These are phyloP conservation scores for Spinus olivaceus DNA, from an alignment of 2,797 vertebrate genomes.

Conservation along the genomic window DNA sequence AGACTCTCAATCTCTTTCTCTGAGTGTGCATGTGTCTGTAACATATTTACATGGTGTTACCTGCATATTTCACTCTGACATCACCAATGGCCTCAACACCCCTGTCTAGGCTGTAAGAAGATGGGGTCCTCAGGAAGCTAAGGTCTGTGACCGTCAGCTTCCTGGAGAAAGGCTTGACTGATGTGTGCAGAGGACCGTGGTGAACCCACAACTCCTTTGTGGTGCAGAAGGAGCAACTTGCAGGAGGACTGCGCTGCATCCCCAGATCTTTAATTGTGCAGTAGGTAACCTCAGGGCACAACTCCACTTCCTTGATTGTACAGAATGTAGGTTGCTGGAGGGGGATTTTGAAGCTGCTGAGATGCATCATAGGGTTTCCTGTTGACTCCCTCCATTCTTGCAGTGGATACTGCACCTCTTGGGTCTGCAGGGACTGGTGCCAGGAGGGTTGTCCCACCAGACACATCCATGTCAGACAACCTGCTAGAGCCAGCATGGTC, in stretches of 20 bases:
- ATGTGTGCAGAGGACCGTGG: not conserved
- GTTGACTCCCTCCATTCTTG: not conserved
- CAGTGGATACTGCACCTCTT: not conserved
- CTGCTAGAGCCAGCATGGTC: not conserved
- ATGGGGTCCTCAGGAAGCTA: not conserved
- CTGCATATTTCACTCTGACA: not conserved
- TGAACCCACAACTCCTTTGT: constrained; percentile 44
- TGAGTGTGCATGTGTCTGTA: not conserved
- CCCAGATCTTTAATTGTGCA: constrained; percentile 47
- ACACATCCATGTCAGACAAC: constrained; percentile 8
- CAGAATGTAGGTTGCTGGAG: not conserved
- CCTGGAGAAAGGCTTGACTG: not conserved
- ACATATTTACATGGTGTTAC: not conserved
- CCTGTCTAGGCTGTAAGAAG: constrained; percentile 36
- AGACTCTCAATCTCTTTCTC: not conserved
- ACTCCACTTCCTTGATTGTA: constrained; percentile 48
- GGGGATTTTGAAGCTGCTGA: not conserved
- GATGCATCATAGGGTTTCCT: not conserved
- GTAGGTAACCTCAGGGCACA: constrained; percentile 33
- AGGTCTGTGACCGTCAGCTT: not conserved
- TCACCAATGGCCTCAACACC: not conserved
- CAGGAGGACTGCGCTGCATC: not conserved
- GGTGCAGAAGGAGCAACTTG: constrained; percentile 19
- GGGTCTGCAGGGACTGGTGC: not conserved
- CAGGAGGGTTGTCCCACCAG: not conserved